These are phyloP conservation scores for Petrolisthes cinctipes DNA, from an alignment of 2,888 invertebrate species.

Conservation along the genomic window DNA sequence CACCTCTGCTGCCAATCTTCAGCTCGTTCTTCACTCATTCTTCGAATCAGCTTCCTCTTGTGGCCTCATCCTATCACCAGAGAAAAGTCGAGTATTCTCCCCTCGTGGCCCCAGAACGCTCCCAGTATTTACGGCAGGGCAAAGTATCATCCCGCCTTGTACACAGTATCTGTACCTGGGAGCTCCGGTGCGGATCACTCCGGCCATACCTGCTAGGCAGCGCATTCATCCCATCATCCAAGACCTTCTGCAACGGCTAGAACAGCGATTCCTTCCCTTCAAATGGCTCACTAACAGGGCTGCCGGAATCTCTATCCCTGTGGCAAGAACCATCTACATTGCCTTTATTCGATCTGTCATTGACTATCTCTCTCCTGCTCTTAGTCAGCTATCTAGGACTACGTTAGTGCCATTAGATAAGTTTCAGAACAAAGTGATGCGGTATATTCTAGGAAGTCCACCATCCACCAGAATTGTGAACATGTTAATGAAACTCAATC, in stretches of 20 bases:
- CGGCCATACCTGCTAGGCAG: too few relatives aligned
- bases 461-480: neutral
- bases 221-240: constrained; percentile 8
- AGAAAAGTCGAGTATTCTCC: constrained; percentile 10
- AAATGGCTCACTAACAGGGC: constrained; percentile 10
- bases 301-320: constrained; percentile 12
- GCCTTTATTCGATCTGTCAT: neutral
- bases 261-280: neutral
- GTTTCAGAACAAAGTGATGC: neutral
- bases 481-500: neutral
- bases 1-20: neutral
- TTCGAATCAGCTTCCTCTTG: neutral
- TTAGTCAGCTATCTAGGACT: constrained; percentile 19
- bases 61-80: constrained; percentile 9
- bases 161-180: neutral
- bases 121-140: neutral
- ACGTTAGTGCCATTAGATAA: neutral
- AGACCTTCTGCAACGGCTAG: neutral
- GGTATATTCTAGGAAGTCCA: neutral
- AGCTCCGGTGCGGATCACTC: neutral
- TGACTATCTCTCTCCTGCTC: constrained; percentile 8
- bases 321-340: constrained; percentile 9
- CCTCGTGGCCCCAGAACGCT: neutral
- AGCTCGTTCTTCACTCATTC: neutral
- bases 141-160: neutral